phyloP scores from a whole-genome alignment of 64 coral and sea anemone species.

The Montipora cactus region DNA sequence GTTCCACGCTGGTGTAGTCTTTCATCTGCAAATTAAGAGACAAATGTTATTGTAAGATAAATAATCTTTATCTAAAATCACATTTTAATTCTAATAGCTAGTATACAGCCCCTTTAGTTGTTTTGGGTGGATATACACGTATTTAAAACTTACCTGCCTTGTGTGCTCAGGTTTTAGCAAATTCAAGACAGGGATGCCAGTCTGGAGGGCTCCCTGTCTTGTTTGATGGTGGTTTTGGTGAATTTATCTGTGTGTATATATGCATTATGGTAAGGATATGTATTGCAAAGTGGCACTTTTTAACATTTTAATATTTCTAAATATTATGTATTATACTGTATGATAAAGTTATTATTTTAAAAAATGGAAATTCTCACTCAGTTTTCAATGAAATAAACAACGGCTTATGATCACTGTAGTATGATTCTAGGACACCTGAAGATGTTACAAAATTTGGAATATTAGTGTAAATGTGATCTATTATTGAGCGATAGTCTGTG shows the following conservation, averaged over 20 bases:
- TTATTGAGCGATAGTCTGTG: conserved; percentile 48
- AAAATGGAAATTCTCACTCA: conserved; percentile 24
- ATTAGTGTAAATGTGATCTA: conserved; percentile 64
- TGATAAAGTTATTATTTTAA: conserved; percentile 18
- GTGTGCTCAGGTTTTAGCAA: neutral
- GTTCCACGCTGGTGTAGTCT: conserved; percentile 23
- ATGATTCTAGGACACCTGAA: conserved; percentile 58
- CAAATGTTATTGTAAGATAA: conserved; percentile 59
- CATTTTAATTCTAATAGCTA: no score
- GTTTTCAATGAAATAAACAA: conserved; percentile 53
- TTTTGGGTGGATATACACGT: neutral
- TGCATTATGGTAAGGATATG: conserved; percentile 12
- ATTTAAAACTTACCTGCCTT: neutral
- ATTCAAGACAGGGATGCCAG: neutral
- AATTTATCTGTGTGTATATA: conserved; percentile 47
- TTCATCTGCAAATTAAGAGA: conserved; percentile 62
- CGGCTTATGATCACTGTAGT: conserved; percentile 71
- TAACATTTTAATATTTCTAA: conserved; percentile 39
- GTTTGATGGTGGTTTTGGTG: conserved; percentile 56
- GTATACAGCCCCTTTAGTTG: neutral
- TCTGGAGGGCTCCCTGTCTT: conserved; percentile 50
- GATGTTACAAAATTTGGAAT: neutral
- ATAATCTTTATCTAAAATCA: neutral
- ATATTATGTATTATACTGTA: conserved; percentile 51
- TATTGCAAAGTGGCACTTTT: conserved; percentile 43